Evolutionary conservation across 1,140 invertebrate species (phyloP).

Genomic region (Brachionus asplanchnoidis): DNA sequence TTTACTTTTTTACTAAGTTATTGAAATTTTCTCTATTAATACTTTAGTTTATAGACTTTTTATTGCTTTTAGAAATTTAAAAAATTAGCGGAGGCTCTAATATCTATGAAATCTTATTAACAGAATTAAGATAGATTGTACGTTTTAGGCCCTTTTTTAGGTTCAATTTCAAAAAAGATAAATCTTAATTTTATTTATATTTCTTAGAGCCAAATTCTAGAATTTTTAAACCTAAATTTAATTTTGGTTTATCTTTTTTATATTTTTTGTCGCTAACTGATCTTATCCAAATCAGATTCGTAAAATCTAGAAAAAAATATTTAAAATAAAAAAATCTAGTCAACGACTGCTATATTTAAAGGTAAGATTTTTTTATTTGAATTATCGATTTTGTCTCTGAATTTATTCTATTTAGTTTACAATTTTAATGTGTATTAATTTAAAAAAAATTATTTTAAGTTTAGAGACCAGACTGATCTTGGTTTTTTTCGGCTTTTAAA

Average conservation of each 20-base stretch:
- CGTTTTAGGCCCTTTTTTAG: neutral
- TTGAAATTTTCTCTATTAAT: no score
- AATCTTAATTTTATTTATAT: neutral
- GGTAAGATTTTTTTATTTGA: neutral
- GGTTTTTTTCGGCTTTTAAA: no score
- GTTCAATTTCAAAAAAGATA: neutral
- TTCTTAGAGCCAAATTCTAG: no score
- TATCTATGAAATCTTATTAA: neutral
- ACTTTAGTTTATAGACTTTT: no score
- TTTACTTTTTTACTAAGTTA: no score
- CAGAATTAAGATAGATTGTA: neutral
- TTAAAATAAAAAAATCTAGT: neutral
- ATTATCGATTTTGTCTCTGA: neutral
- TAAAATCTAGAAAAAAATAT: no score
- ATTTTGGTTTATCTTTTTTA: no score
- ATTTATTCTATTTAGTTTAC: neutral
- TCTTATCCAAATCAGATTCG: no score
- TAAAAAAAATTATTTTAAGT: neutral
- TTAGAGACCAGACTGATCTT: neutral
- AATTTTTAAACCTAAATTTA: no score
- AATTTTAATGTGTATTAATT: neutral
- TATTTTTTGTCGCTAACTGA: no score
- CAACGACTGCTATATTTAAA: neutral
- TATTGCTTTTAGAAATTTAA: no score
- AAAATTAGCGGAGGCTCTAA: neutral